Evolutionary conservation across 2,888 invertebrate genomes (phyloP).

Genomic region (Dione juno): DNA sequence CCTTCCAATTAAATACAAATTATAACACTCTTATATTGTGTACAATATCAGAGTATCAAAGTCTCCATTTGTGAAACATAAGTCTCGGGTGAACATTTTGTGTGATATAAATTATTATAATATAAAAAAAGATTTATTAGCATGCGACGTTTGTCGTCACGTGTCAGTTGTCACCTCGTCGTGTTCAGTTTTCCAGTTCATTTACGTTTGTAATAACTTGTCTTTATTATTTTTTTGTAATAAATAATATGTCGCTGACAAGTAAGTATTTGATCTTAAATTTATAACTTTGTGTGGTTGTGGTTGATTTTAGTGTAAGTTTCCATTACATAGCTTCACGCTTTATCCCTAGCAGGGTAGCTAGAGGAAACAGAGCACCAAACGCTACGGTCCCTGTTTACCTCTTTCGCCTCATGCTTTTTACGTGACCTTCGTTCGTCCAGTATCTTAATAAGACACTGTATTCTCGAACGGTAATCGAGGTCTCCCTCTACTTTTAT

Average conservation of each 20-base stretch:
- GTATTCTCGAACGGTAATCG: no score
- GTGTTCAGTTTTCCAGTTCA: conserved; percentile 3
- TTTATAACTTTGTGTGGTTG: background rate
- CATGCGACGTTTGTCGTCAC: background rate
- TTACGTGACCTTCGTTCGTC: no score
- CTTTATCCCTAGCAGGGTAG: no score
- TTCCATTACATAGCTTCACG: background rate
- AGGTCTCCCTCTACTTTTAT: no score
- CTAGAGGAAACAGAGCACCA: no score
- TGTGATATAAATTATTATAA: background rate
- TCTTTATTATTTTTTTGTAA: no score
- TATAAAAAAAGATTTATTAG: background rate
- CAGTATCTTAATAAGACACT: no score
- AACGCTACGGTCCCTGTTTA: no score
- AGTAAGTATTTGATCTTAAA: background rate
- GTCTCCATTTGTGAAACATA: background rate
- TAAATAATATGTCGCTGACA: conserved; percentile 5
- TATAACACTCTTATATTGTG: no score
- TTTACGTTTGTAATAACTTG: background rate
- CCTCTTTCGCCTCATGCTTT: no score
- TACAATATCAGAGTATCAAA: no score
- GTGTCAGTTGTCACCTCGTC: background rate
- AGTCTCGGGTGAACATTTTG: background rate
- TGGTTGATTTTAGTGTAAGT: background rate
- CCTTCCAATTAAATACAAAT: no score